Evolutionary conservation across 2,797 vertebrate genomes (phyloP).

Genomic region (Nyctalus aviator): DNA sequence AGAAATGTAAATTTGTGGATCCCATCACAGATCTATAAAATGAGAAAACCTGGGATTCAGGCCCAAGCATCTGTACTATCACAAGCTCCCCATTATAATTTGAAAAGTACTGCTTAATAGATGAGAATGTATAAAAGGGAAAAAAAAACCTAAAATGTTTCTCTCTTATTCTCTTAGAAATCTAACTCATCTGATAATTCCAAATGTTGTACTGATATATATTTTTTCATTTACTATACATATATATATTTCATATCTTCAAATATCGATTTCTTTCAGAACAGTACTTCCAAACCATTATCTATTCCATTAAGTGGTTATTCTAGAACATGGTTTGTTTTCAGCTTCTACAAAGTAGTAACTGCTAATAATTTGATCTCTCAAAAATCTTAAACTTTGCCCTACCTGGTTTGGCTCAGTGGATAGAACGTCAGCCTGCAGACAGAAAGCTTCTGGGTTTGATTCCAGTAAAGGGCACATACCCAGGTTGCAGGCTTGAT

Average conservation of each 20-base stretch:
- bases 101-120: not conserved
- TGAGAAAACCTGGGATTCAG: not conserved
- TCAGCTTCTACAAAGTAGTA: not conserved
- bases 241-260: not conserved
- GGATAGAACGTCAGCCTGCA: not conserved
- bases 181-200: not conserved
- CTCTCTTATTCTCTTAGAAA: not conserved
- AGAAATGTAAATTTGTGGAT: not conserved
- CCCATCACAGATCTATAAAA: not conserved
- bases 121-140: not conserved
- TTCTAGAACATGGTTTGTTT: not conserved
- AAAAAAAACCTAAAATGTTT: not conserved
- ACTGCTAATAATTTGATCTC: not conserved
- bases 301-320: not conserved
- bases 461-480: too few relatives aligned
- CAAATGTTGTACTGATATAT: not conserved
- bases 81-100: not conserved
- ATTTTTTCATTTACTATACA: too few relatives aligned
- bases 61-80: not conserved
- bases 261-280: not conserved
- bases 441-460: too few relatives aligned
- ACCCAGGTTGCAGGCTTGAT: too few relatives aligned
- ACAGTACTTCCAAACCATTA: not conserved
- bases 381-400: not conserved
- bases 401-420: not conserved